Evolutionary conservation across 2,113 vertebrate genomes (phyloP), one percentile per base, ranked within the genome.

Genomic region (Saguinus midas): DNA sequence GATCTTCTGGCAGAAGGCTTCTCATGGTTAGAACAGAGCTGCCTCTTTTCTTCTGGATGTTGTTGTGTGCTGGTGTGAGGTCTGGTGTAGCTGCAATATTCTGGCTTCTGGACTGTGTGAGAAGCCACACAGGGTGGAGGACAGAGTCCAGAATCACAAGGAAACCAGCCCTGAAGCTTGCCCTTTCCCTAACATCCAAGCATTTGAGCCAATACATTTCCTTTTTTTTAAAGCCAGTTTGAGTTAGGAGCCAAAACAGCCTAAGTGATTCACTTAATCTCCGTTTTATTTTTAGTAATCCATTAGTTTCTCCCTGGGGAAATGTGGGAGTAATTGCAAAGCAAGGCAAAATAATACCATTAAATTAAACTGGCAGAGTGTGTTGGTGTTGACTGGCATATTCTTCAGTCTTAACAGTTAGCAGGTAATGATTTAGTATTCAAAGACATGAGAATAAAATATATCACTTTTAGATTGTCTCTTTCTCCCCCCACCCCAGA

Each of bases 281-380:
- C 96, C 0, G 23, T 48, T 98, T 98, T 98, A 98, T 99, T 99
- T 99, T 99, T 98, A 99, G 98, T 96, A 98, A 98, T 97, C 97
- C 98, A 98, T 99, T 99, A 98, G 97, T 97, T 97, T 98, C 97
- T 98, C 96, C 83, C 92, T 81, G 95, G 93, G 97, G 97, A 98
- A 64, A 98, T 84, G 98, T 99, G 97, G 98, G 98, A 98, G 97
- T 98, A 98, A 98, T 98, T 98, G 97, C 98, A 98, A 96, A 98
- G 98, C 92, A 37, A 97, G 72, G 96, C 96, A 97, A 97, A 98
- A 98, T 97, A 98, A 96, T 98, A 95, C 98, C 95, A 37, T 98
- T 98, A 98, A 98, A 96, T 89, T 3, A 17, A 97, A 94, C 97
- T 98, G 98, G 97, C 97, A 89, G 58, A 95, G 97, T 93, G 23